Evolutionary conservation across 1,140 invertebrate species (phyloP), one percentile per base, ranked within the genome.

Genomic region (Ctenoplectra terminalis): DNA sequence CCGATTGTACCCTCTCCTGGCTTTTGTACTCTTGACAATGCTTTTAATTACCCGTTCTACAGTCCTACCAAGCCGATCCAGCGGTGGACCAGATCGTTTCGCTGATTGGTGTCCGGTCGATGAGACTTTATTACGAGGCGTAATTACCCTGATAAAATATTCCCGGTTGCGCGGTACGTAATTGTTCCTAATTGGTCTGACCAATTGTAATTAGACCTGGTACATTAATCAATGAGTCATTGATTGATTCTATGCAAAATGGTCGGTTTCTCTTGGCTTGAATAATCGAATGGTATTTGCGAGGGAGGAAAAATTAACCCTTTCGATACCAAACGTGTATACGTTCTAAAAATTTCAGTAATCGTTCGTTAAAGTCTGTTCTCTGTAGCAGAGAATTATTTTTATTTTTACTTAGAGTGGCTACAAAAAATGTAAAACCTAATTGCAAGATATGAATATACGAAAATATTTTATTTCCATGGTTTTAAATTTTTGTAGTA

Each of bases 1-100:
- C 34, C 60, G 60, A 34, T 40, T 31, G 64, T 73, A 29, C n/a
- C 52, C 29, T 6, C 37, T 64, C 3, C 50, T 17, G 63, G 31
- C 63, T 82, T 86, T 86, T 83, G 69, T 82, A 29, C 81, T 66
- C 85, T n/a, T 50, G 74, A 86, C 84, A 87, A 87, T 86, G 85
- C 84, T 87, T 86, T 86, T 87, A 87, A 87, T 87, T 86, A 79
- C 56, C 63, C 64, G 74, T 61, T 73, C 77, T 46, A 48, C 77
- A 34, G 20, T 13, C 17, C 20, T 7, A 20, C 20, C 43, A 43
- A 40, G 26, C 46, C 40, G 60, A 75, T 67, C 52, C 76, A 31
- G 50, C 23, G 52, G 43, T 50, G 34, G 48, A 43, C 26, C 63
- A 56, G 66, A 48, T 78, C 75, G 75, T 78, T 58, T 48, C 66